Evolutionary conservation across 2,888 invertebrate species (phyloP).

Genomic region (Pheosia tremula): DNA sequence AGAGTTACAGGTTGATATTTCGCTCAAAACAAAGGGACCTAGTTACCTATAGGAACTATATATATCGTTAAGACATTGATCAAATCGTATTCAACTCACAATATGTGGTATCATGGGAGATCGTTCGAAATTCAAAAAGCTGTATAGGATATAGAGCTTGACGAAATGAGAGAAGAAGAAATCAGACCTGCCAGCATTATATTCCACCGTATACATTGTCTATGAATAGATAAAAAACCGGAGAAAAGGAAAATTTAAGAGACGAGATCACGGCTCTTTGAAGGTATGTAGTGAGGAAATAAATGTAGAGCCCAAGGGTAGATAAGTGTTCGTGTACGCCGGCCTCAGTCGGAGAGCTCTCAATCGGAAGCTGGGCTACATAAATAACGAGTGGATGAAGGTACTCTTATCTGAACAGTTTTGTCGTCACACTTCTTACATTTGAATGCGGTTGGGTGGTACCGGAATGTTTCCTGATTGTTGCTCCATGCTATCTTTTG

Average conservation of each 20-base stretch:
- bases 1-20: constrained; percentile 52
- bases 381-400: constrained; percentile 79
- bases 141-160: too few species aligned
- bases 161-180: too few species aligned
- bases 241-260: not conserved
- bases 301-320: constrained; percentile 77
- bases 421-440: constrained; percentile 62
- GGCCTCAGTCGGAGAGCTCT: constrained; percentile 64
- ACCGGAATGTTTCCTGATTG: constrained; percentile 32
- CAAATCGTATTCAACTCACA: too few species aligned
- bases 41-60: too few species aligned
- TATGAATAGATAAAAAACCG: not conserved
- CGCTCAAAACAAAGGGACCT: too few species aligned
- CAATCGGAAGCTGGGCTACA: constrained; percentile 80
- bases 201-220: too few species aligned
- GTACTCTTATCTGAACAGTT: constrained; percentile 67
- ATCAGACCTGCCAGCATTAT: too few species aligned
- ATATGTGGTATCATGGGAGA: too few species aligned
- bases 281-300: constrained; percentile 62
- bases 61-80: too few species aligned
- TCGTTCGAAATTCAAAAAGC: too few species aligned
- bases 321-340: constrained; percentile 71
- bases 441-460: constrained; percentile 53
- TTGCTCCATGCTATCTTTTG: constrained; percentile 10
- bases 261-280: not conserved